Base-by-base conservation (phyloP, 30 jellyfish, hydroid and myxozoan species). In the Turritopsis dohrnii region DNA sequence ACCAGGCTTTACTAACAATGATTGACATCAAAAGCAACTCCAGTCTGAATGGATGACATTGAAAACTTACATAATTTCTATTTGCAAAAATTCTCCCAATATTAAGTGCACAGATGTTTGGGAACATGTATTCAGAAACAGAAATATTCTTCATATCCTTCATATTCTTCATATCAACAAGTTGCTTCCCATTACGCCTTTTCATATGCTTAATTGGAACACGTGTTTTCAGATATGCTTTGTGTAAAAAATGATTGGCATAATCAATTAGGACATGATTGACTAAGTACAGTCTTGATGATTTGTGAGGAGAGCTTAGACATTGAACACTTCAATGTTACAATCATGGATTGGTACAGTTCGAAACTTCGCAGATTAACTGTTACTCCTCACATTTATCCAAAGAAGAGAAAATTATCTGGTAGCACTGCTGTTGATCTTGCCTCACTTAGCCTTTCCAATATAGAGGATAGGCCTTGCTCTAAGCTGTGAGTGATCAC, bases 141-240 rank as follows among this genome's bases (percentile, higher is more conserved):
- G 29, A 1, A 26, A 8, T 52, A 31, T 28, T 1, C 18, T 30
- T 66, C 41, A 52, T 80, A 85, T 52, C 23, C 41, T n/a, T 52
- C 41, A 53, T 52, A 52, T 52, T 53, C n/a, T 80, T 52, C 54
- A 80, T 1, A 80, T 80, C 41, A 52, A 52, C 28, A 53, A 80
- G 65, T 21, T 80, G 27, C 82, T 80, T 16, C 54, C 52, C 41
- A 80, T 80, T 80, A 52, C 83, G 17, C 87, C 84, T 80, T 80
- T 16, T 52, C 87, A 54, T 52, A 80, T 52, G 84, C 84, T 20
- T 52, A 80, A 29, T 20, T 79, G 8, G 86, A 79, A 54, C 8
- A 26, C 26, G 26, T 79, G 28, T 79, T 79, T 52, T 21, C 28
- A 9, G 4, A 84, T 8, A 79, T 54, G 53, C 29, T 23, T 66